A percentile compares a stretch with the other conserved stretches of the same genome.
phyloP scores from a whole-genome alignment of 2,888 invertebrate genomes.

The Drosophila prolongata region DNA sequence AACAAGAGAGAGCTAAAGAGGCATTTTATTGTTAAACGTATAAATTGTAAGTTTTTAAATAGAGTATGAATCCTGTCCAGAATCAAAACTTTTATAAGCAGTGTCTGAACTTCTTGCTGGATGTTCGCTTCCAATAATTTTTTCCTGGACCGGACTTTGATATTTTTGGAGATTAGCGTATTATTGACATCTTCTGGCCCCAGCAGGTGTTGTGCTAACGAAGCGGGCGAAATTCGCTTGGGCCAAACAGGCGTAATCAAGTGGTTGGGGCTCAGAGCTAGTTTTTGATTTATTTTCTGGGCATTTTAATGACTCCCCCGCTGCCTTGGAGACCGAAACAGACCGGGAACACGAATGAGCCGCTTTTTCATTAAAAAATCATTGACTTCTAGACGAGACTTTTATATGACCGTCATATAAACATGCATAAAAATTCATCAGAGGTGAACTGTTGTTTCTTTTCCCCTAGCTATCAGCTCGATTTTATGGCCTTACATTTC shows the following conservation, averaged over 20 bases:
- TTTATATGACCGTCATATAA: conserved; percentile 73
- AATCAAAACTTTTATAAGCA: too few species aligned
- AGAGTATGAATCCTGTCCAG: too few species aligned
- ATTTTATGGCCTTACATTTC: conserved; percentile 69
- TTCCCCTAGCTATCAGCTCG: conserved; percentile 54
- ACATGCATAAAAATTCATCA: conserved; percentile 79
- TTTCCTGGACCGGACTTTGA: conserved; percentile 14
- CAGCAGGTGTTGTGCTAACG: conserved; percentile 74
- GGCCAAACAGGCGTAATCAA: conserved; percentile 65
- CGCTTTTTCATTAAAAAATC: conserved; percentile 74
- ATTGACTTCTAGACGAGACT: conserved; percentile 70
- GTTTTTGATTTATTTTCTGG: conserved; percentile 69
- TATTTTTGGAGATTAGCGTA: conserved; percentile 65
- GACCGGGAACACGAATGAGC: conserved; percentile 20
- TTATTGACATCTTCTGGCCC: conserved; percentile 67
- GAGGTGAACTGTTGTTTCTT: conserved; percentile 60
- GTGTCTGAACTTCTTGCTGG: conserved; percentile 1
- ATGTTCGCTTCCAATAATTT: not conserved
- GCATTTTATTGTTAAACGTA: too few species aligned
- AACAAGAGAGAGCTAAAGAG: not conserved
- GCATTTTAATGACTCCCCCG: conserved; percentile 58
- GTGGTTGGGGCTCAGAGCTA: conserved; percentile 52
- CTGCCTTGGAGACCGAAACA: not conserved
- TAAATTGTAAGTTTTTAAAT: too few species aligned
- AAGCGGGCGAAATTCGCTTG: conserved; percentile 69